Base-by-base conservation (phyloP, 1,140 invertebrate species). In the Stegodyphus dumicola region DNA sequence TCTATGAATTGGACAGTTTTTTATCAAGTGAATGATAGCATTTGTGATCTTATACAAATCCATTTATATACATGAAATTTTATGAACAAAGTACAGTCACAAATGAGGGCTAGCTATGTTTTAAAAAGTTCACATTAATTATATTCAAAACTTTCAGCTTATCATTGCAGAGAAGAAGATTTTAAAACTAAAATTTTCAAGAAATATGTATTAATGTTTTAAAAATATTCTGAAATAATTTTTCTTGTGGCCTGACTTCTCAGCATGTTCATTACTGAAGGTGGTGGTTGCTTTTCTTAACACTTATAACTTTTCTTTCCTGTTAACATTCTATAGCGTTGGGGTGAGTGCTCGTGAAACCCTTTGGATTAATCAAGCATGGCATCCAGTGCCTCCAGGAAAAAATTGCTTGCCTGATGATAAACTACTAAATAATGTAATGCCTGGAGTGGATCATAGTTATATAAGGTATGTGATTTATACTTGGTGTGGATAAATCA, bases 311-410 rank as follows among this genome's bases (percentile, higher is more conserved):
- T 17, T 56, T 56, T 85, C 73, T 79, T 54, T 49, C 65, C 66
- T 74, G 60, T 85, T 76, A 85, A 85, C 70, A 51, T 81, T 66
- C 69, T 69, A 11, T 52, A 85, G 73, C 6, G 86, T 76, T 76
- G 88, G 87, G 64, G 87, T 89, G 9, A 90, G 89, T 87, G 93
- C 93, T 79, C 94, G 95, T 90, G 94, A 94, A 79, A 93, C 93
- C 60, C 89, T 95, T 18, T 95, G 94, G 94, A 93, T 95, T 80
- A 94, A 95, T 89, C 91, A 94, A 49, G 94, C 94, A 7, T 95
- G 94, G 94, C 90, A 93, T 86, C 92, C 93, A 5, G 92, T 78
- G 7, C 77, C 80, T 85, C 53, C 92, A 0, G 94, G 93, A 78
- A 93, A 92, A 54, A 94, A 94, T 88, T 93, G 94, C 69, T 88